A percentile compares a stretch with the other conserved stretches of the same genome.
phyloP scores from a whole-genome alignment of 2,113 vertebrate genomes.

The Todiramphus chloris region DNA sequence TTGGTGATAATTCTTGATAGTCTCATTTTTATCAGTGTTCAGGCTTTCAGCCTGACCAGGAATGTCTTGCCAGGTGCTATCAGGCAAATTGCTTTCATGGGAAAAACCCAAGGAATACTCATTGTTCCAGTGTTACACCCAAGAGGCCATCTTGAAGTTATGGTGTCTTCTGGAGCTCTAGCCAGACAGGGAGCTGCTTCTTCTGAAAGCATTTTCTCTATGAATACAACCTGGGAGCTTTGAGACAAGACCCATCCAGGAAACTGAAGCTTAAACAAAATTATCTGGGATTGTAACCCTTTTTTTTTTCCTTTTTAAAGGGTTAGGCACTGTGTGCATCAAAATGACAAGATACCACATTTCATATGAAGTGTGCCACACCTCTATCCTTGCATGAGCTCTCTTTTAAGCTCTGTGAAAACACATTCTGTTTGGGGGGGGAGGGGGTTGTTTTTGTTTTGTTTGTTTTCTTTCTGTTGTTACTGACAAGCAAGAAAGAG shows the following conservation, averaged over 20 bases:
- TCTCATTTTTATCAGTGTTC: background rate
- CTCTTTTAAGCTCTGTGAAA: background rate
- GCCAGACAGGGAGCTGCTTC: background rate
- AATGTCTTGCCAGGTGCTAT: background rate
- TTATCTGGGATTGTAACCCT: background rate
- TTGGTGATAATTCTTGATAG: fast-evolving
- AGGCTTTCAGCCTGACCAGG: background rate
- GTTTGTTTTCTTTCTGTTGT: background rate
- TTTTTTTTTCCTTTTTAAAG: background rate
- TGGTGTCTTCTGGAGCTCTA: background rate
- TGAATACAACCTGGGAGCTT: background rate
- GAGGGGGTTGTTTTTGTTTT: background rate
- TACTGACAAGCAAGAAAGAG: background rate
- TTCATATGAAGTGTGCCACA: background rate
- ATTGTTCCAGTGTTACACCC: background rate
- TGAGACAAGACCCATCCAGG: background rate
- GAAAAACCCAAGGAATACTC: background rate
- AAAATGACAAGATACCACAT: background rate
- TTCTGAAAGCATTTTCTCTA: background rate
- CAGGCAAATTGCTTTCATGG: background rate
- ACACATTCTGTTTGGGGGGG: background rate
- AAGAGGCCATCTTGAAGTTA: background rate
- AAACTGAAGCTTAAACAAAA: background rate
- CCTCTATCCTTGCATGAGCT: fast-evolving
- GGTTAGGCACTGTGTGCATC: background rate